Evolutionary conservation across 2,888 invertebrate species (phyloP).

Genomic region (Zaprionus lineosus): DNA sequence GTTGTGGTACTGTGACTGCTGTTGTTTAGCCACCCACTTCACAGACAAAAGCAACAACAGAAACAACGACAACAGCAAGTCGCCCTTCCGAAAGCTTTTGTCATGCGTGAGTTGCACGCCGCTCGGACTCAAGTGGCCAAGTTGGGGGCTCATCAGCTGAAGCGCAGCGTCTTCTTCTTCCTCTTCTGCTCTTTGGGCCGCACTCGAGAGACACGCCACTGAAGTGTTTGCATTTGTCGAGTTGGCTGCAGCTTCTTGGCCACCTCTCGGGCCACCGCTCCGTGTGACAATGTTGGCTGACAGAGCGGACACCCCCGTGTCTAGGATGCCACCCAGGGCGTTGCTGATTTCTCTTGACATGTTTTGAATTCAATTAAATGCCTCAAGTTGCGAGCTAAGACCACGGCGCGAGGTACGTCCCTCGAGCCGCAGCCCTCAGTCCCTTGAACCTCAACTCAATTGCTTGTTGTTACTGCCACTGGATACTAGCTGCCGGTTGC

Average conservation of each 20-base stretch:
- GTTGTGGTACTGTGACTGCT: background rate
- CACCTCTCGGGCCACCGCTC: slow-evolving; percentile 1
- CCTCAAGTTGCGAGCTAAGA: slow-evolving; percentile 43
- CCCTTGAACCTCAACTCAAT: slow-evolving; percentile 43
- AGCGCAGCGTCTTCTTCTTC: too few species aligned
- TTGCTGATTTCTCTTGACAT: slow-evolving; percentile 70
- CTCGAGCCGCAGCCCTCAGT: too few species aligned
- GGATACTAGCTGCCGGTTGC: slow-evolving; percentile 7
- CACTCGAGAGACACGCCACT: slow-evolving; percentile 43
- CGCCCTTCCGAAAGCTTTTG: slow-evolving; percentile 67
- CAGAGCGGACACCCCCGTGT: slow-evolving; percentile 5
- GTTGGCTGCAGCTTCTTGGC: slow-evolving; percentile 47
- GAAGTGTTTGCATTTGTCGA: slow-evolving; percentile 62
- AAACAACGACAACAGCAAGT: slow-evolving; percentile 36
- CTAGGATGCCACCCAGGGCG: slow-evolving; percentile 63
- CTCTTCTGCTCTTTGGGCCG: slow-evolving; percentile 57
- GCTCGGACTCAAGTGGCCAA: slow-evolving; percentile 53
- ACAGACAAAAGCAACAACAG: slow-evolving; percentile 26
- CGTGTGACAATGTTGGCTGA: slow-evolving; percentile 44
- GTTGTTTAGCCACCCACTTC: slow-evolving; percentile 59
- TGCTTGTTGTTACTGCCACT: slow-evolving; percentile 22
- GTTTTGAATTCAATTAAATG: slow-evolving; percentile 74
- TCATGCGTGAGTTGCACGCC: slow-evolving; percentile 52
- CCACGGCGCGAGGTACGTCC: slow-evolving; percentile 29
- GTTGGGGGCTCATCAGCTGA: slow-evolving; percentile 36